A percentile compares a stretch with the other conserved stretches of the same genome.
phyloP scores from a whole-genome alignment of 2,113 vertebrate species.

The Brachyistius frenatus region DNA sequence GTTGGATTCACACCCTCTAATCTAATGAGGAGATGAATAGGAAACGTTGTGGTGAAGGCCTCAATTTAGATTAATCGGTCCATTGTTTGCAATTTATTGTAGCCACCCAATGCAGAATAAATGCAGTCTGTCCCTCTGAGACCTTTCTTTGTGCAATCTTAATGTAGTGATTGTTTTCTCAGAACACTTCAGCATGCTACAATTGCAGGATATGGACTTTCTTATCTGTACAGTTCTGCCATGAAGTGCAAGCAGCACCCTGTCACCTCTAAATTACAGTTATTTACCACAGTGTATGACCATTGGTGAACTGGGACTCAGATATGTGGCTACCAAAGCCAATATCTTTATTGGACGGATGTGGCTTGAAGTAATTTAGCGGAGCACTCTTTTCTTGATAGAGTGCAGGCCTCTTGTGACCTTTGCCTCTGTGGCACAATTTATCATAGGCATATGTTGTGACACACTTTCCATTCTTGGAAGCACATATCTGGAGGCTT shows the following conservation, averaged over 20 bases:
- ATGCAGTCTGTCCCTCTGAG: conserved; percentile 4
- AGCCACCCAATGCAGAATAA: conserved; percentile 24
- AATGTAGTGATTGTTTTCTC: conserved; percentile 24
- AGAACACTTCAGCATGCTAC: background rate
- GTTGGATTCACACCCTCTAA: conserved; percentile 58
- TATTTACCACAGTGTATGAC: conserved; percentile 36
- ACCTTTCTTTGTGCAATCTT: conserved; percentile 8
- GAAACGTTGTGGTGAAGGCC: conserved; percentile 24
- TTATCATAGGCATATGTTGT: conserved; percentile 40
- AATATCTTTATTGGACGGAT: conserved; percentile 64
- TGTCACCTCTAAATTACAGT: conserved; percentile 53
- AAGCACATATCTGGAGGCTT: background rate
- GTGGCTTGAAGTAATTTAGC: conserved; percentile 63
- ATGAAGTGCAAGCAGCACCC: conserved; percentile 31
- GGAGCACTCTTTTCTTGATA: conserved; percentile 48
- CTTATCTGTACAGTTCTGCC: background rate
- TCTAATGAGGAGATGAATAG: conserved; percentile 60
- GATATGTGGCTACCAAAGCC: conserved; percentile 25
- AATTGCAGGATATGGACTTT: conserved; percentile 12
- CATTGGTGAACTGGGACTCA: conserved; percentile 14
- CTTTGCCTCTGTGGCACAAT: conserved; percentile 54
- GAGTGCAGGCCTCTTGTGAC: conserved; percentile 53
- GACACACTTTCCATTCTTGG: conserved; percentile 27
- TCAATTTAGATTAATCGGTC: conserved; percentile 52
- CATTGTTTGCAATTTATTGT: conserved; percentile 45